Conservation (phyloP, 2,888 invertebrate species). For the Pegoplata infirma region DNA sequence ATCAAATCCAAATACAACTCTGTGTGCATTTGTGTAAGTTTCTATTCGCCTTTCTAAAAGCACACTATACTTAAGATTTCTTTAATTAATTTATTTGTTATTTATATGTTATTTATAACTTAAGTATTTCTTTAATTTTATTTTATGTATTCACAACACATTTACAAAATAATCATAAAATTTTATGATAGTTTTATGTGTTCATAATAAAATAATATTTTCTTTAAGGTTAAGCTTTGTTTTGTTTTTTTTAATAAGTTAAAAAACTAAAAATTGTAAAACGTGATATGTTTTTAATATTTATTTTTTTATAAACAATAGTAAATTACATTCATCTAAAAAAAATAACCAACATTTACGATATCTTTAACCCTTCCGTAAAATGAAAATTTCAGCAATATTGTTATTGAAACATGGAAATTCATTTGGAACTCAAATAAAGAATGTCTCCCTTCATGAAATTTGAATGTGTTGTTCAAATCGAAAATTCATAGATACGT, state of each 20-base stretch:
- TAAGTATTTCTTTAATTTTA: no score
- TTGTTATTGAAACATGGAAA: no score
- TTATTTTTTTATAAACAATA: not conserved
- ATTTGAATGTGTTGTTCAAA: no score
- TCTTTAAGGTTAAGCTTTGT: not conserved
- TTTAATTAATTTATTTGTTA: no score
- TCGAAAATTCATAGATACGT: no score
- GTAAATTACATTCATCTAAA: not conserved
- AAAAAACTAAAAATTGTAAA: slow-evolving; percentile 8
- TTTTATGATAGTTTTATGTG: slow-evolving; percentile 30
- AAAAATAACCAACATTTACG: not conserved
- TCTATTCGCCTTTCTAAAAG: no score
- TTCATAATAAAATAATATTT: slow-evolving; percentile 27
- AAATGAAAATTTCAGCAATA: no score
- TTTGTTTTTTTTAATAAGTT: not conserved
- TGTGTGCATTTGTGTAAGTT: no score
- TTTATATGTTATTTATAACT: not conserved
- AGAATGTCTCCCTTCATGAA: no score
- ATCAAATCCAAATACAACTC: no score
- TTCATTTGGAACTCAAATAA: no score
- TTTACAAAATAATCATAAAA: slow-evolving; percentile 20
- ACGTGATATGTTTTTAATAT: slow-evolving; percentile 30
- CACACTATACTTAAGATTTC: no score
- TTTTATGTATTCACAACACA: slow-evolving; percentile 22
- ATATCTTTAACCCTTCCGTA: not conserved